phyloP scores from a whole-genome alignment of 2,797 vertebrate genomes.

The Ctenosaura bakeri region DNA sequence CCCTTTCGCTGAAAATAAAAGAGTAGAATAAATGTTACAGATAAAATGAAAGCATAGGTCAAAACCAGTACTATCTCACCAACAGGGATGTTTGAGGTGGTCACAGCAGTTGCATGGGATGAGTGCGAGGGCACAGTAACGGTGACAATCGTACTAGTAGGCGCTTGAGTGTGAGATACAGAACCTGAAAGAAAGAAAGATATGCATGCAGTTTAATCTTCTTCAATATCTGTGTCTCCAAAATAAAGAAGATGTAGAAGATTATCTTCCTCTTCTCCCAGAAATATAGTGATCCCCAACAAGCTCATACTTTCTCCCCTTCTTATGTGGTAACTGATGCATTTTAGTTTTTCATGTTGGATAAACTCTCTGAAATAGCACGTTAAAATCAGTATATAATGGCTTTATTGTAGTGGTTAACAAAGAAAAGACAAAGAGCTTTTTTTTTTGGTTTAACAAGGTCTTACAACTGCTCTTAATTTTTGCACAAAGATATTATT shows the following conservation, averaged over 20 bases:
- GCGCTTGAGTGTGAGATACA: constrained; percentile 93
- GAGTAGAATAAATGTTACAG: not conserved
- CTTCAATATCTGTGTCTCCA: not conserved
- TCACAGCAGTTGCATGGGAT: constrained; percentile 95
- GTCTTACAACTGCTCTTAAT: not conserved
- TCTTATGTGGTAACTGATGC: not conserved
- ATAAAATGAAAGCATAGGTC: not conserved
- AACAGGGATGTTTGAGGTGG: constrained; percentile 96
- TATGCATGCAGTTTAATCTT: not conserved
- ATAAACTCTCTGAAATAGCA: not conserved
- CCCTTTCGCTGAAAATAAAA: rapidly evolving
- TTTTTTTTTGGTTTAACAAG: not conserved
- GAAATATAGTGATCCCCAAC: not conserved
- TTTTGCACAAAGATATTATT: not conserved
- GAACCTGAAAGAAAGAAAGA: constrained; percentile 81
- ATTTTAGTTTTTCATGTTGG: not conserved
- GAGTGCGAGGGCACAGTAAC: constrained; percentile 98
- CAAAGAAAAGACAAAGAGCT: not conserved
- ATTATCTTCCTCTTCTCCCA: not conserved
- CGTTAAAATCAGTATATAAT: not conserved
- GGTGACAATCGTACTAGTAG: constrained; percentile 93
- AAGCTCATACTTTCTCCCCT: not conserved
- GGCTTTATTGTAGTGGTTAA: not conserved
- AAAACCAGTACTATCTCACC: constrained; percentile 83
- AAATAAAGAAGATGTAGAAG: not conserved